Evolutionary conservation across 2,888 invertebrate species (phyloP), one percentile per base, ranked within the genome.

Genomic region (Lasioglossum lativentre): DNA sequence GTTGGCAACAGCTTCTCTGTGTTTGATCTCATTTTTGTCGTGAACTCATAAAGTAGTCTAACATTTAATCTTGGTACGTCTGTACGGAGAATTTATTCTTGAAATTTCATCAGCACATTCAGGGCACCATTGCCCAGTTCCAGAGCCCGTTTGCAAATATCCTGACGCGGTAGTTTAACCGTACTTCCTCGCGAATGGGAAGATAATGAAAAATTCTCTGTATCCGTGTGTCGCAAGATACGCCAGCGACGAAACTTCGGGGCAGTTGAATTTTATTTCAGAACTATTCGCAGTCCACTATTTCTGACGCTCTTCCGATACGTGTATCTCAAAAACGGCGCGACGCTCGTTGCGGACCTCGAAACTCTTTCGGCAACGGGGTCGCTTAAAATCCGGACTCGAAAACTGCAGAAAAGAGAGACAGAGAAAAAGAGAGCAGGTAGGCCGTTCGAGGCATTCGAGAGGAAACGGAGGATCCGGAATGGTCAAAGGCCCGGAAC

Each of bases 401-500:
- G 30, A 63, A 63, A 30, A 63, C 63, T 30, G 16, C 30, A 16
- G 59, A 23, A 34, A 23, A 38, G 12, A 10, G 38, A 2, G 30
- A 19, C 2, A 23, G 34, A 38, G 10, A 6, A 42, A n/a, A 42
- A 19, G 42, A n/a, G n/a, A 14, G 27, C 23, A 30, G 40, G 63
- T n/a, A 23, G 27, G 27, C 27, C 30, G 56, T 56, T 56, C n/a
- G 30, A 63, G 63, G 63, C 16, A 63, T 63, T 30, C 63, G 19
- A 2, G 63, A 16, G 45, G 19, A 42, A 8, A 19, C 66, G n/a
- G 56, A 66, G 71, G 59, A 80, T 75, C 77, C 56, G 63, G n/a
- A n/a, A 74, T 75, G 47, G n/a, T 27, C n/a, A 78, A 59, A 70
- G 70, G 66, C 52, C 40, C 70, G 40, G 42, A 47, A 52, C 40